Base-by-base conservation (phyloP, 2,113 vertebrate genomes). In the Nycticorax nycticorax region DNA sequence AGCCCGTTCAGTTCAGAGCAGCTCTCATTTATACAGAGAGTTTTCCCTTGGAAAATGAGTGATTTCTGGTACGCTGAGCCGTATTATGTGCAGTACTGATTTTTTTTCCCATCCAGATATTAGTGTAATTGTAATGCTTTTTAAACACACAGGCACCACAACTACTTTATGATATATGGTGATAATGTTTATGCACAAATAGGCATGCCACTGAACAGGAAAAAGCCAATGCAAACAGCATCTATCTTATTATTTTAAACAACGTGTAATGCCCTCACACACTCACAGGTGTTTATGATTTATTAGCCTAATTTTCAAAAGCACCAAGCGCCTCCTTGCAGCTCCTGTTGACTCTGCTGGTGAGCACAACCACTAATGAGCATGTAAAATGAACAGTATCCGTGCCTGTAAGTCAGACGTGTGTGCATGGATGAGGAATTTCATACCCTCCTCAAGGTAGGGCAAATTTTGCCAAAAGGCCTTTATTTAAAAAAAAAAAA, bases 1-100 rank as follows among this genome's bases (percentile, higher is more conserved):
- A 85, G 56, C 39, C 45, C 0, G 0, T 14, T 55, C 48, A 48
- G 0, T 13, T 57, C 48, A 64, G 28, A 89, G 68, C 3, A 77
- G 13, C 30, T 88, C 55, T 37, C 16, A 3, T 45, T 84, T 81
- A 33, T 10, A 8, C 1, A 75, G 41, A 26, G 22, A 92, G 35
- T 8, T 33, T n/a, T 60, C 45, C 57, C 43, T 56, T 39, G 17
- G 85, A 60, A 76, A 82, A 50, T 1, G 48, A 60, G 9, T 7
- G 10, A 35, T 50, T 71, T 59, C 47, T 27, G 17, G 14, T 27
- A 57, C 5, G 26, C 83, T 23, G 10, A 83, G 72, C 72, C 14
- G 12, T 8, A 9, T 5, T 10, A 63, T 26, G 12, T 32, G 9
- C 45, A 53, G 60, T 10, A 8, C 32, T 52, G 56, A 55, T 50